Evolutionary conservation across 1,140 invertebrate genomes (phyloP).

Genomic region (Drosophila kepulauana): DNA sequence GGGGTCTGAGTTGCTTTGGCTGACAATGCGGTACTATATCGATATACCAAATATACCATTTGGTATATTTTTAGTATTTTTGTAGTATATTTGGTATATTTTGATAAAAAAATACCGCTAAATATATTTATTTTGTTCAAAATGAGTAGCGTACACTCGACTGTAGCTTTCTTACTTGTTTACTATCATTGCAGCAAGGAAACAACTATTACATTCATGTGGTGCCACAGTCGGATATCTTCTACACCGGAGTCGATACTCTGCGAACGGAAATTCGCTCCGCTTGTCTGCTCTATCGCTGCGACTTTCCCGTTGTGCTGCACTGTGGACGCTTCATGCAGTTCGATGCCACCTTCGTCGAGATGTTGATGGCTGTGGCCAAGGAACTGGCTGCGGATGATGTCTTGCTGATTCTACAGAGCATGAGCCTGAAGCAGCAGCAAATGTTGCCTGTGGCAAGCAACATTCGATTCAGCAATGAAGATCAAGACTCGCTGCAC

Average conservation of each 20-base stretch:
- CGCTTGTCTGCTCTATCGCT: constrained; percentile 78
- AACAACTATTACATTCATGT: constrained; percentile 86
- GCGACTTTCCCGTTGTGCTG: constrained; percentile 86
- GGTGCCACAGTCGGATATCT: constrained; percentile 87
- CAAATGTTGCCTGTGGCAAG: constrained; percentile 62
- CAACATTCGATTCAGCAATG: constrained; percentile 65
- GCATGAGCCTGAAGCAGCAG: constrained; percentile 68
- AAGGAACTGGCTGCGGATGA: constrained; percentile 70
- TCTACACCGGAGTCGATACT: constrained; percentile 88
- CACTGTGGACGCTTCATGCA: constrained; percentile 87
- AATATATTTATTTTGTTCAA: no score
- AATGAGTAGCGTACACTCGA: no score
- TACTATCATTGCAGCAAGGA: constrained; percentile 49
- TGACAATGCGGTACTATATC: no score
- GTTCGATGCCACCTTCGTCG: constrained; percentile 88
- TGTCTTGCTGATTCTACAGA: constrained; percentile 66
- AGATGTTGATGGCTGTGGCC: constrained; percentile 85
- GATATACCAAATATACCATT: no score
- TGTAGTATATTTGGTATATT: no score
- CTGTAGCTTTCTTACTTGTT: background rate
- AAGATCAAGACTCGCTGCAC: constrained; percentile 50
- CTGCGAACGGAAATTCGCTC: constrained; percentile 86
- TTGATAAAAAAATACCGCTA: no score
- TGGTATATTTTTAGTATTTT: no score
- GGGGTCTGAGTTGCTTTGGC: no score